phyloP scores from a whole-genome alignment of 2,797 vertebrate species.

The Pseudochromis fuscus region DNA sequence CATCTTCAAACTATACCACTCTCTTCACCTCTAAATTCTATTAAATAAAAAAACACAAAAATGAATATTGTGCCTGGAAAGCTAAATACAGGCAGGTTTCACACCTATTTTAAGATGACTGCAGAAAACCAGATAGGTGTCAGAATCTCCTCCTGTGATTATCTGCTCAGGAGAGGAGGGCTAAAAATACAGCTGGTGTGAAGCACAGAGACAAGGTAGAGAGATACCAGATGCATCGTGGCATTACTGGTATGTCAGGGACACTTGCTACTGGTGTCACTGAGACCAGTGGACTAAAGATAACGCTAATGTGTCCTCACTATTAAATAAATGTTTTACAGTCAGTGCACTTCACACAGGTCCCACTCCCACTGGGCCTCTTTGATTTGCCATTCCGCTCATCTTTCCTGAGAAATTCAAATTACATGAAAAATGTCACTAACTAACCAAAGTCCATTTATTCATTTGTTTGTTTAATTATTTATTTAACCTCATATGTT shows the following conservation, averaged over 20 bases:
- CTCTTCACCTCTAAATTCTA: background rate
- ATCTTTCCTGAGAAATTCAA: background rate
- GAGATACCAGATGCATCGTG: constrained; percentile 75
- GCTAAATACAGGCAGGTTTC: constrained; percentile 23
- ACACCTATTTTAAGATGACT: constrained; percentile 43
- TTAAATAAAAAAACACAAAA: background rate
- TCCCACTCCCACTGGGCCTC: constrained; percentile 16
- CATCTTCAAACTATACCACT: background rate
- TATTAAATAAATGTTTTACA: constrained; percentile 42
- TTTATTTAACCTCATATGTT: no score
- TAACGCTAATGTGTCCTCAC: constrained; percentile 61
- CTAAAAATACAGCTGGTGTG: constrained; percentile 85
- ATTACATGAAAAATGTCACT: constrained; percentile 16
- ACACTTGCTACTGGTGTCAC: constrained; percentile 60
- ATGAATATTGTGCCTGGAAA: background rate
- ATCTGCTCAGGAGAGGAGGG: constrained; percentile 71
- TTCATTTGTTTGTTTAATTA: no score
- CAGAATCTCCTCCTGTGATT: constrained; percentile 71
- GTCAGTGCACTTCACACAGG: constrained; percentile 18
- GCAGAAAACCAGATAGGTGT: constrained; percentile 58
- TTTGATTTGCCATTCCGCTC: constrained; percentile 9
- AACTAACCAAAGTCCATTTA: no score
- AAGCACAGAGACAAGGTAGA: constrained; percentile 77
- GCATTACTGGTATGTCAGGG: constrained; percentile 72
- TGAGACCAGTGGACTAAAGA: constrained; percentile 60